These are phyloP conservation scores for Brachyrhaphis roseni DNA, from an alignment of 2,797 vertebrate species.

Conservation along the genomic window DNA sequence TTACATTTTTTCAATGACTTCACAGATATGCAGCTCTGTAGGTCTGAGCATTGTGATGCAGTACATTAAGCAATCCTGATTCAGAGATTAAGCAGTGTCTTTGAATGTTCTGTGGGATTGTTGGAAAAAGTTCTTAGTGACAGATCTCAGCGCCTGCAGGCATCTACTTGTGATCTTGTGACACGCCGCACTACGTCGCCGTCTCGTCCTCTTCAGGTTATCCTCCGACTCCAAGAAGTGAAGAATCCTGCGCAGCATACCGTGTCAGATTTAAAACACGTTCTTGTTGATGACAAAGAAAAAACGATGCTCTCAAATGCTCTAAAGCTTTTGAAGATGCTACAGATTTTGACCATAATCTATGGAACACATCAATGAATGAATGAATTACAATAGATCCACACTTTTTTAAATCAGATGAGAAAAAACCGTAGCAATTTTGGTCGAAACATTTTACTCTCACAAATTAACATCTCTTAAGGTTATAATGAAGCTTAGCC, in stretches of 20 bases:
- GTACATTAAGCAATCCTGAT: background rate
- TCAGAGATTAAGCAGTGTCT: slow-evolving; percentile 2
- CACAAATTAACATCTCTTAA: background rate
- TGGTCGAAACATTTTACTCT: background rate
- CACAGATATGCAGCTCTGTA: background rate
- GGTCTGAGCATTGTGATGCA: slow-evolving; percentile 1
- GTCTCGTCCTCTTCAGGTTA: background rate
- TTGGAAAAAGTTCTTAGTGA: background rate
- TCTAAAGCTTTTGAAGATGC: background rate
- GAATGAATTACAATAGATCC: too few species aligned
- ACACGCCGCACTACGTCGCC: background rate
- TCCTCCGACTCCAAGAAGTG: background rate
- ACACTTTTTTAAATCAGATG: too few species aligned
- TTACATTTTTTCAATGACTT: background rate
- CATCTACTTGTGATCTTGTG: slow-evolving; percentile 1
- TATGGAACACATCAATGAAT: too few species aligned
- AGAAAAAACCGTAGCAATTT: background rate
- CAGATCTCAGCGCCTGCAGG: slow-evolving; percentile 5
- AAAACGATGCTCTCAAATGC: background rate
- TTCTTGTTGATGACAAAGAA: background rate
- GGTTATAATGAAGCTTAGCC: background rate
- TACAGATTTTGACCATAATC: too few species aligned
- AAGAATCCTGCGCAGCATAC: background rate
- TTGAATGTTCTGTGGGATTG: background rate
- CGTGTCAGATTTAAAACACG: background rate